These are phyloP conservation scores for Pagetopsis macropterus DNA, from an alignment of 2,797 vertebrate genomes.

Conservation along the genomic window DNA sequence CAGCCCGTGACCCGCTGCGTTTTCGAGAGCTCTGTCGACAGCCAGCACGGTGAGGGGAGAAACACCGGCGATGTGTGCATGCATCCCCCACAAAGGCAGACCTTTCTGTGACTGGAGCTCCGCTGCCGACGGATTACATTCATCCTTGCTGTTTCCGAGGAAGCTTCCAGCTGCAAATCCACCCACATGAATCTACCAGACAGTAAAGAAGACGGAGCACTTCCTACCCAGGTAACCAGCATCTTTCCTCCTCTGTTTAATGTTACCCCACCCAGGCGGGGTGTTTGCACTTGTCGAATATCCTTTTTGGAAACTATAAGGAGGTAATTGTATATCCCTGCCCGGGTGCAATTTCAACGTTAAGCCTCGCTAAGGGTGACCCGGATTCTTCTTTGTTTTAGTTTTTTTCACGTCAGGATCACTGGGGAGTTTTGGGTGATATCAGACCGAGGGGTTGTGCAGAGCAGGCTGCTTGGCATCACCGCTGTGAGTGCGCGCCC, in stretches of 20 bases:
- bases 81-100: conserved; percentile 68
- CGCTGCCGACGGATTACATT: conserved; percentile 76
- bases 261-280: conserved; percentile 67
- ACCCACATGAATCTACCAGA: conserved; percentile 76
- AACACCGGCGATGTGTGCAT: conserved; percentile 65
- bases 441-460: conserved; percentile 27
- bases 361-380: neutral
- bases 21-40: conserved; percentile 46
- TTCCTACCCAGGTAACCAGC: conserved; percentile 73
- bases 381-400: conserved; percentile 1
- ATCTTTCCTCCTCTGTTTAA: neutral
- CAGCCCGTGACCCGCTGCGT: conserved; percentile 64
- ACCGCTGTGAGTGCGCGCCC: conserved; percentile 48
- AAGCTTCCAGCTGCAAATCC: conserved; percentile 75
- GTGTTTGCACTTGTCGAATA: conserved; percentile 44
- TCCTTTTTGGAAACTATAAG: conserved; percentile 35
- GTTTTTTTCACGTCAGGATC: conserved; percentile 13
- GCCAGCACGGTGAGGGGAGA: conserved; percentile 22
- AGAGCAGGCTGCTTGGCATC: conserved; percentile 61
- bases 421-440: conserved; percentile 43
- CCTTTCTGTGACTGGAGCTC: conserved; percentile 63
- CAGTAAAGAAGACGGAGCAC: conserved; percentile 73
- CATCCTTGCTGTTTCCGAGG: conserved; percentile 64
- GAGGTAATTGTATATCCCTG: conserved; percentile 4
- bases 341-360: conserved; percentile 26